Base-by-base conservation (phyloP, 2,113 vertebrate genomes). In the Anhinga anhinga region DNA sequence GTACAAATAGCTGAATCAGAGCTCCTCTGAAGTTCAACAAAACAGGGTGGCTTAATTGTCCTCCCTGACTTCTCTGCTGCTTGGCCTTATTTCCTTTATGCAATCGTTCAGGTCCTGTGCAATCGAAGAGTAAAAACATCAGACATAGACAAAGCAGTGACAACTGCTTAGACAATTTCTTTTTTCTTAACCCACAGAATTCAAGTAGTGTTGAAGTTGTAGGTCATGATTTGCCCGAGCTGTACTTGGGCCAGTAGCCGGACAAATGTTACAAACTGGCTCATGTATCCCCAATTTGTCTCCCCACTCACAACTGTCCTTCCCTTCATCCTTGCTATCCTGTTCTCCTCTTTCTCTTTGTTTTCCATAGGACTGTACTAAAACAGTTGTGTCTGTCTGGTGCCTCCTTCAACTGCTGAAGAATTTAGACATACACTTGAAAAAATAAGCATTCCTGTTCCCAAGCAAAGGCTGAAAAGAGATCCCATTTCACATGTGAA, bases 1-100 rank as follows among this genome's bases (percentile, higher is more conserved):
- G 44, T 84, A 77, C 89, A 63, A 87, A 34, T 20, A 79, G 63
- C 73, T 86, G 58, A 89, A 83, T 69, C 71, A 89, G 59, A 88
- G 53, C 45, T 91, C 15, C 49, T 58, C n/a, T 44, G 52, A 67
- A 49, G 50, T 30, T 86, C 53, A 47, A 40, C 32, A 73, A 55
- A 69, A 44, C 9, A 38, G n/a, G 4, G n/a, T 23, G 30, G 34
- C 26, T 78, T 82, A 53, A 44, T 86, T 86, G 26, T 74, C 62
- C 73, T 96, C 36, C 44, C 29, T 14, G 72, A 34, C 12, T 78
- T 82, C 62, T 81, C 47, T 49, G 7, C 91, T 83, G 77, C 44
- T 90, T 82, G 25, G 10, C 45, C 49, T 70, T 61, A 26, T 26
- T 77, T 86, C 19, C 66, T 61, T 2, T 1, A 42, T 88, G 70